phyloP scores from a whole-genome alignment of 2,888 invertebrate genomes.

The Cotesia congregata region DNA sequence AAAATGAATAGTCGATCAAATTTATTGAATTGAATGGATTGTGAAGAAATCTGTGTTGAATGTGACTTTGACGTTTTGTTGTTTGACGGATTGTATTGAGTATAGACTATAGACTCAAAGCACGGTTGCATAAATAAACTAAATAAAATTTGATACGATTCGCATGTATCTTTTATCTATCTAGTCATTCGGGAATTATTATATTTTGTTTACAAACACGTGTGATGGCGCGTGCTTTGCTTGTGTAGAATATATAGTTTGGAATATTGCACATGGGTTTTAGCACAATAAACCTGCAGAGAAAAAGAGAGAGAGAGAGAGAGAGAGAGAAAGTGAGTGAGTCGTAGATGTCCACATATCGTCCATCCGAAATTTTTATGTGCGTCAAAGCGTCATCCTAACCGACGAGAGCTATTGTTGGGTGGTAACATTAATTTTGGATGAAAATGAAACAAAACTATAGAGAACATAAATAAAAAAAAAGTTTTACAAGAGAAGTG shows the following conservation, averaged over 20 bases:
- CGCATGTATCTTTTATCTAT: constrained; percentile 34
- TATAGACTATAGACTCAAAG: constrained; percentile 29
- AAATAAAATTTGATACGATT: constrained; percentile 42
- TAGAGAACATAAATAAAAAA: constrained; percentile 18
- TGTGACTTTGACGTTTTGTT: constrained; percentile 21
- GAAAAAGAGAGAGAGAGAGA: not conserved
- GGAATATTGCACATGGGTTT: not conserved
- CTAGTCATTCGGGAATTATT: constrained; percentile 30
- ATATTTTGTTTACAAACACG: constrained; percentile 23
- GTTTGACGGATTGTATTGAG: constrained; percentile 18
- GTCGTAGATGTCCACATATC: constrained; percentile 31
- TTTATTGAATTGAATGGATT: constrained; percentile 2
- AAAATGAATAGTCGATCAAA: constrained; percentile 1
- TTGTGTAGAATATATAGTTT: not conserved
- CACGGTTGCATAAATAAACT: constrained; percentile 44
- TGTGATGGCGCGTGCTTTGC: constrained; percentile 18
- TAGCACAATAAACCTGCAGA: not conserved
- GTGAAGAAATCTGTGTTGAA: not conserved
- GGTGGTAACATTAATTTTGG: constrained; percentile 57
- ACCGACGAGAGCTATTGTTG: constrained; percentile 56
- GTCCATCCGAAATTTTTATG: constrained; percentile 51
- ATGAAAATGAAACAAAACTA: constrained; percentile 43
- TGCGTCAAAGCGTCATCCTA: constrained; percentile 58
- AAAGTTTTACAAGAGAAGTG: constrained; percentile 15
- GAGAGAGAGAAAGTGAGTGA: not conserved